Conservation (phyloP, 37 sponge, comb jelly and placozoan genomes). For the Petrosia ficiformis region DNA sequence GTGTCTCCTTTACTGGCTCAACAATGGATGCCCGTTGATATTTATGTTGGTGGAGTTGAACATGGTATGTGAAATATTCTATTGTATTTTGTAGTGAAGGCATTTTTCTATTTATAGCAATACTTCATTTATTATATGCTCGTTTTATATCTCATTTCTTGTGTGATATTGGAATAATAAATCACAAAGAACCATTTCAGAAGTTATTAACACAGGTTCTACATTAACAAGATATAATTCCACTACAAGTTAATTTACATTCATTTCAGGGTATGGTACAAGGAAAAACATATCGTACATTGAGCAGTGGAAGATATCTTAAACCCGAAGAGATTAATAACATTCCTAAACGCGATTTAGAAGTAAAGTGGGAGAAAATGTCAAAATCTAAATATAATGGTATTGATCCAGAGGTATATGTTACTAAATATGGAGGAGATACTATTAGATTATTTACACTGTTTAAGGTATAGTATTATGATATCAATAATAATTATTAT, state of each 20-base stretch:
- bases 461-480: slow-evolving; percentile 76
- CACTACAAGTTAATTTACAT: not conserved
- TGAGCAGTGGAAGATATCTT: slow-evolving; percentile 48
- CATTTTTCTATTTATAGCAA: slow-evolving; percentile 29
- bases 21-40: slow-evolving; percentile 78
- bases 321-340: too few relatives aligned
- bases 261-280: slow-evolving; percentile 77
- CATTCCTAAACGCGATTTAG: too few relatives aligned
- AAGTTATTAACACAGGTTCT: slow-evolving; percentile 69
- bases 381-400: slow-evolving; percentile 91
- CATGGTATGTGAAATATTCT: slow-evolving; percentile 50
- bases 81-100: not conserved
- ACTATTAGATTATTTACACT: slow-evolving; percentile 70
- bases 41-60: slow-evolving; percentile 84
- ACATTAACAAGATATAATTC: not conserved
- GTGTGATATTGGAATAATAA: slow-evolving; percentile 59
- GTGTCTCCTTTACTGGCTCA: slow-evolving; percentile 32
- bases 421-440: slow-evolving; percentile 70
- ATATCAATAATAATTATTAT: too few relatives aligned
- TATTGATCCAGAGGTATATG: slow-evolving; percentile 76
- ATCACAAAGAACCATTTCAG: slow-evolving; percentile 73
- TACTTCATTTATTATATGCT: slow-evolving; percentile 86
- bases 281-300: slow-evolving; percentile 54
- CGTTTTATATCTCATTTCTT: slow-evolving; percentile 84
- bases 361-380: too few relatives aligned